A percentile compares a stretch with the other conserved stretches of the same genome.
Conservation (phyloP, 1,140 invertebrate species). For the Teleogryllus occipitalis region DNA sequence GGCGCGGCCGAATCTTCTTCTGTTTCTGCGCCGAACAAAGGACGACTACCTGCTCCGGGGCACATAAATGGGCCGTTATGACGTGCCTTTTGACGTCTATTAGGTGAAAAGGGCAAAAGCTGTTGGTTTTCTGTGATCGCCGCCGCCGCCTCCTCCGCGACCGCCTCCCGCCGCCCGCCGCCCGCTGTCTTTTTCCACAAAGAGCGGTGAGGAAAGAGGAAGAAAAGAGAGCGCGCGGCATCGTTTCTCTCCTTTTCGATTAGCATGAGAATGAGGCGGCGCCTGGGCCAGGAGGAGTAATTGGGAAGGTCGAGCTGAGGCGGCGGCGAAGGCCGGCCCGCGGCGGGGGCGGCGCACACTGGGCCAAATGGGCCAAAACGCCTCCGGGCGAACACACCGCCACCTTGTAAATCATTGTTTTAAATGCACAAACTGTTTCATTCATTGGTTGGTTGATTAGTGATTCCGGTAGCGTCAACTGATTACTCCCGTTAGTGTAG, state of each 20-base stretch:
- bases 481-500: too few species aligned
- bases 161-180: too few species aligned
- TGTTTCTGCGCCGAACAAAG: not conserved
- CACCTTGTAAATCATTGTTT: too few species aligned
- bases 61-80: not conserved
- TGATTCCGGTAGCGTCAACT: too few species aligned
- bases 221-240: not conserved
- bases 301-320: not conserved
- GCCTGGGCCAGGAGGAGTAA: not conserved
- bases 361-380: too few species aligned
- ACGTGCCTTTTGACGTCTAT: conserved; percentile 3
- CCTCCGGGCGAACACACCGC: too few species aligned
- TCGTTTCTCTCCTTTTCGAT: not conserved
- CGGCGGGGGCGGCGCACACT: not conserved
- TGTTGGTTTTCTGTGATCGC: conserved; percentile 3
- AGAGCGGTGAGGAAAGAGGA: not conserved
- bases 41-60: not conserved
- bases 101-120: not conserved
- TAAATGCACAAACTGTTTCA: too few species aligned
- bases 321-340: not conserved
- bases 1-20: not conserved
- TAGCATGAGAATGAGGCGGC: not conserved
- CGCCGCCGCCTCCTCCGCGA: too few species aligned
- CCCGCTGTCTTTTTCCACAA: not conserved
- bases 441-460: too few species aligned